Evolutionary conservation across 2,888 invertebrate genomes (phyloP).

Genomic region (Drosophila prolongata): DNA sequence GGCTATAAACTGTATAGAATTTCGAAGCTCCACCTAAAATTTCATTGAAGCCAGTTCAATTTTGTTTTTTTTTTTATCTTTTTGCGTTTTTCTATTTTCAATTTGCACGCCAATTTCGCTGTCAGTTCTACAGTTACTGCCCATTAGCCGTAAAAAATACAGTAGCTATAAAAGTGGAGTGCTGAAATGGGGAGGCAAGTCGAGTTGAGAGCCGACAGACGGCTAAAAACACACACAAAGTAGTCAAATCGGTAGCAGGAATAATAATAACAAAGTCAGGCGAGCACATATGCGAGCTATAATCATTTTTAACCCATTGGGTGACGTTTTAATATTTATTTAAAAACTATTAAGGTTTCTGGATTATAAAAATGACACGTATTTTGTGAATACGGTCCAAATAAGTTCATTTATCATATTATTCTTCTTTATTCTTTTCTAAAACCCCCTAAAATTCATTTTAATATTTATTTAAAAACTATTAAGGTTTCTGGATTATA

Average conservation of each 20-base stretch:
- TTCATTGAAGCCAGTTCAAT: conserved; percentile 52
- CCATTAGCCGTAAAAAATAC: conserved; percentile 72
- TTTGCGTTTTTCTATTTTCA: conserved; percentile 48
- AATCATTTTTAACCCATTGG: conserved; percentile 7
- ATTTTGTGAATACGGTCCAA: no score
- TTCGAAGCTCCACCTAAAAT: conserved; percentile 50
- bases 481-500: no score
- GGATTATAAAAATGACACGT: no score
- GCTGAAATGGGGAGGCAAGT: conserved; percentile 9
- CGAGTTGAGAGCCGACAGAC: conserved; percentile 9
- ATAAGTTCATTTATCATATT: no score
- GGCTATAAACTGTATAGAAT: conserved; percentile 42
- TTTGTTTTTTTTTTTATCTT: conserved; percentile 14
- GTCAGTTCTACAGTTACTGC: conserved; percentile 50
- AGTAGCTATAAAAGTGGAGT: conserved; percentile 61
- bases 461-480: background rate
- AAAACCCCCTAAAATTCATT: no score
- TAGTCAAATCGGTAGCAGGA: conserved; percentile 25
- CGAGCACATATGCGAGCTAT: background rate
- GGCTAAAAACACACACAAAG: conserved; percentile 19
- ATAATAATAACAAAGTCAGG: conserved; percentile 28
- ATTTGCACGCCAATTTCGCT: conserved; percentile 71
- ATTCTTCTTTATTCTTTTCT: no score
- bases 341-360: no score
- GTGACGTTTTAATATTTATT: background rate